Evolutionary conservation across 2,797 vertebrate genomes (phyloP), one percentile per base, ranked within the genome.

Genomic region (Threskiornis aethiopicus): DNA sequence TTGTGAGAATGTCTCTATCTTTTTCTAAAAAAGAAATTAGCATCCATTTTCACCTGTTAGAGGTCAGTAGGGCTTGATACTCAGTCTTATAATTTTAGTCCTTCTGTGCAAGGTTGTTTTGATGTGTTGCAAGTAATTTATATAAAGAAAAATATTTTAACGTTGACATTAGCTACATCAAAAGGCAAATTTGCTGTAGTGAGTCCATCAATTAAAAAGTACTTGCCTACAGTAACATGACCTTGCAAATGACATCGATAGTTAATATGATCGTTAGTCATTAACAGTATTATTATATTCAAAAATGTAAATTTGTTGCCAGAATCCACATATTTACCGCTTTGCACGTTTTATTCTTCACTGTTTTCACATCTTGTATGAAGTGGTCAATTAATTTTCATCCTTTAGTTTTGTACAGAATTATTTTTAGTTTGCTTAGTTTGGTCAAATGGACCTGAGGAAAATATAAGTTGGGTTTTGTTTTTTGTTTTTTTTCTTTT

Each of bases 231-330:
- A 96, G 97, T 91, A 83, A 92, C 95, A 4, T 79, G 97, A 97
- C 98, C 98, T 98, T 97, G 97, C 82, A 88, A 87, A 66, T 85
- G 85, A 87, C 97, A 97, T 97, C 96, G 62, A 97, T 98, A 96
- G 96, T 97, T 95, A 97, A 97, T 97, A 96, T 97, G 97, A 97
- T 98, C 94, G 52, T 98, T 98, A 96, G 97, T 97, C 97, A 96
- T 98, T 98, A 97, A 96, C 97, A 90, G 95, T 94, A 96, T 93
- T 96, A 82, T 95, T 98, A 97, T 97, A 97, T 98, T 97, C 94
- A 91, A 91, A 97, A 98, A 98, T 98, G 97, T 96, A 97, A 98
- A 98, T 98, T 97, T 98, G 87, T 97, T 97, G 94, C 97, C 96
- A 97, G 97, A 98, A 97, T 98, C 98, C 93, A 97, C 97, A 72